Evolutionary conservation across 2,113 vertebrate species (phyloP).

Genomic region (Mungos mungo): DNA sequence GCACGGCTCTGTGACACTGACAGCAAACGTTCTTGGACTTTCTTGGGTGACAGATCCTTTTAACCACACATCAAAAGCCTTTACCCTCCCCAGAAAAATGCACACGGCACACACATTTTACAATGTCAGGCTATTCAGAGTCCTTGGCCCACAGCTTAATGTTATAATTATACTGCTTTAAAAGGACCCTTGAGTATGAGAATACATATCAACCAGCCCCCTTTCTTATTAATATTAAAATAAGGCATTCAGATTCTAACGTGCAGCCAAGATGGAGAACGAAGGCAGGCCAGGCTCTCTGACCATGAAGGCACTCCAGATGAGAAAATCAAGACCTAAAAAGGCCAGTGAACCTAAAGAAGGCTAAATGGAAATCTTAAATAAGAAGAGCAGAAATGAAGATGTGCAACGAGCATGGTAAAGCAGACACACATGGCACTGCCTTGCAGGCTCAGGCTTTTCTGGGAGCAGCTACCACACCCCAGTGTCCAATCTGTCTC

Average conservation of each 20-base stretch:
- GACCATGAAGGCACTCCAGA: background rate
- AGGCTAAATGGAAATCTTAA: slow-evolving; percentile 15
- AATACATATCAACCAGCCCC: background rate
- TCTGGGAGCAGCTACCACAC: background rate
- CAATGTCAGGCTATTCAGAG: background rate
- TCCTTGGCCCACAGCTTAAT: background rate
- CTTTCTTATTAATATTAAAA: slow-evolving; percentile 33
- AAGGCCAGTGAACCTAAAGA: background rate
- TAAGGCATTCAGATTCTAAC: background rate
- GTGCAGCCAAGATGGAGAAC: too few relatives aligned
- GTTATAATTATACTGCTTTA: background rate
- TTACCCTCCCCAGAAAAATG: background rate
- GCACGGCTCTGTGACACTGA: background rate
- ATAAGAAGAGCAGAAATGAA: background rate
- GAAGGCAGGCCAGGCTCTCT: too few relatives aligned
- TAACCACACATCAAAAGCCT: background rate
- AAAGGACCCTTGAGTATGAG: background rate
- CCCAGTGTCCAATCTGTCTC: background rate
- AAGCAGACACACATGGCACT: background rate
- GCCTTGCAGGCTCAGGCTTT: background rate
- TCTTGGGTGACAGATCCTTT: background rate
- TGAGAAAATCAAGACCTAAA: background rate
- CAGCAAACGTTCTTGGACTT: background rate
- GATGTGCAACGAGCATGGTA: background rate
- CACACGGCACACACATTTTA: background rate